A percentile compares a stretch with the other conserved stretches of the same genome.
phyloP scores from a whole-genome alignment of 2,888 invertebrate species.

The Agrochola macilenta region DNA sequence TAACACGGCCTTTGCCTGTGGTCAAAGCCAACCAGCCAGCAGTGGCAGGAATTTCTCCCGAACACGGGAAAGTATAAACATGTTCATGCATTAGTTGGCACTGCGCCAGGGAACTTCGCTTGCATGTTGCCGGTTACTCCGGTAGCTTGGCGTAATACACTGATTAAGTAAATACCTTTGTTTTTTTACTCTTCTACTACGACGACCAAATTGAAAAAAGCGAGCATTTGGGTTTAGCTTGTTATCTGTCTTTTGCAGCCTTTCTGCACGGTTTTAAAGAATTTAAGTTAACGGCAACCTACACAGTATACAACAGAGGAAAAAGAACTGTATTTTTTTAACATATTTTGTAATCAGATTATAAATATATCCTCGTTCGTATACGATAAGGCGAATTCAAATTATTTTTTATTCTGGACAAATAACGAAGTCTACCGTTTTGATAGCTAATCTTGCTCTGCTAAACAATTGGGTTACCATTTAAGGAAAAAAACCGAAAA shows the following conservation, averaged over 20 bases:
- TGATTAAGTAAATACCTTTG: slow-evolving; percentile 65
- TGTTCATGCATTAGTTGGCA: slow-evolving; percentile 68
- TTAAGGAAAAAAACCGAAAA: slow-evolving; percentile 9
- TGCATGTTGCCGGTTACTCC: slow-evolving; percentile 55
- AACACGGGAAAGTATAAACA: slow-evolving; percentile 64
- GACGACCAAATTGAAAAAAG: slow-evolving; percentile 56
- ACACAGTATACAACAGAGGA: not conserved
- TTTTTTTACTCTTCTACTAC: slow-evolving; percentile 51
- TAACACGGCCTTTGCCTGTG: slow-evolving; percentile 63
- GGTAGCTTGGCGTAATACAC: slow-evolving; percentile 53
- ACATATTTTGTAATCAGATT: slow-evolving; percentile 4
- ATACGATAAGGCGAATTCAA: slow-evolving; percentile 6
- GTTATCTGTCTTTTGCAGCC: slow-evolving; percentile 60
- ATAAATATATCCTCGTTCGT: slow-evolving; percentile 12
- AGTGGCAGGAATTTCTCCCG: slow-evolving; percentile 60
- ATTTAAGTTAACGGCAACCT: slow-evolving; percentile 5
- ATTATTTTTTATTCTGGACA: slow-evolving; percentile 1
- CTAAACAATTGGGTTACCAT: slow-evolving; percentile 22
- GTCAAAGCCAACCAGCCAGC: slow-evolving; percentile 63
- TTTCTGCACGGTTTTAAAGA: slow-evolving; percentile 26
- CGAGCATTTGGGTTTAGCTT: slow-evolving; percentile 49
- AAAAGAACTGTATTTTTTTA: not conserved
- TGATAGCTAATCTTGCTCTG: slow-evolving; percentile 23
- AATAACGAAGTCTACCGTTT: slow-evolving; percentile 7
- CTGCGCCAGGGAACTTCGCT: slow-evolving; percentile 58